Evolutionary conservation across 2,113 vertebrate genomes (phyloP).

Genomic region (Chlorodrepanis virens): DNA sequence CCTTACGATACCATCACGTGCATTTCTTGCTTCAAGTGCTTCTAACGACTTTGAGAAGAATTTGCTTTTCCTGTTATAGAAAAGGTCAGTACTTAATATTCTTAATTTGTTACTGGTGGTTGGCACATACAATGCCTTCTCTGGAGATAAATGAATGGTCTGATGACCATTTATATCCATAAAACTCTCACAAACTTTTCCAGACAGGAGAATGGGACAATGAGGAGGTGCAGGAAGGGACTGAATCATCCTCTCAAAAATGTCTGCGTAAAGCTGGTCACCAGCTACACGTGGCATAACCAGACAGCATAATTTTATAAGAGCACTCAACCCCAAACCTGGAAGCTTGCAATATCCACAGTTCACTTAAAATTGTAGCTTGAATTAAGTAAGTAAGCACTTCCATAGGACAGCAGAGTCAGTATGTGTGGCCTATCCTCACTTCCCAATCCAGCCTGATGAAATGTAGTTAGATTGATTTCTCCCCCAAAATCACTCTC

Average conservation of each 20-base stretch:
- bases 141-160: not conserved
- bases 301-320: not conserved
- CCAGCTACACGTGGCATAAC: not conserved
- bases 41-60: not conserved
- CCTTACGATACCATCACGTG: fast-evolving
- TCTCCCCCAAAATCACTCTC: not conserved
- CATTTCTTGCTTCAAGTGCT: not conserved
- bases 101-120: not conserved
- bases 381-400: not conserved
- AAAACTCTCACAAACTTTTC: not conserved
- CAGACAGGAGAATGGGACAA: not conserved
- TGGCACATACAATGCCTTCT: not conserved
- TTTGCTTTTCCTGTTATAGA: not conserved
- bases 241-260: not conserved
- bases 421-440: not conserved
- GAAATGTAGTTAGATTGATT: not conserved
- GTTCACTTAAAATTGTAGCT: not conserved
- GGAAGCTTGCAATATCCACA: not conserved
- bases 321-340: not conserved
- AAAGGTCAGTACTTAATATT: not conserved
- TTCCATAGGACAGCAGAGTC: not conserved
- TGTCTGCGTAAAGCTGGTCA: not conserved
- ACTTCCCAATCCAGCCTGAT: not conserved
- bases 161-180: not conserved
- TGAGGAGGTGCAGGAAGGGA: not conserved